Evolutionary conservation across 2,888 invertebrate genomes (phyloP).

Genomic region (Himalopsyche kuldschensis): DNA sequence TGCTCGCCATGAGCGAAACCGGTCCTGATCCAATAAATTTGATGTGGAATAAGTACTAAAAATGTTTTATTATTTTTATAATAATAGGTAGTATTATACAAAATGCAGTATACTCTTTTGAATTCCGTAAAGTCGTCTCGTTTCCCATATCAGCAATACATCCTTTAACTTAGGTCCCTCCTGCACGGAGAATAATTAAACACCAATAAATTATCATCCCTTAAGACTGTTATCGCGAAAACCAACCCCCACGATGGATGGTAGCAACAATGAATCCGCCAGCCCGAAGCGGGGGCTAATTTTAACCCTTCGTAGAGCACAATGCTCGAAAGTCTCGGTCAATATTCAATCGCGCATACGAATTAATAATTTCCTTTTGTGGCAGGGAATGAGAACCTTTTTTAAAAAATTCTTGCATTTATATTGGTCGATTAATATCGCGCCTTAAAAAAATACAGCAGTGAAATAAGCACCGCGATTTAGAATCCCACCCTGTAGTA

Average conservation of each 20-base stretch:
- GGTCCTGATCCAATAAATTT: no score
- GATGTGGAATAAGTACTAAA: no score
- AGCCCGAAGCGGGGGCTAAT: constrained; percentile 13
- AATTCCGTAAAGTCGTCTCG: no score
- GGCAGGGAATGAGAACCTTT: neutral
- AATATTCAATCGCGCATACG: constrained; percentile 38
- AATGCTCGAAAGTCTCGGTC: constrained; percentile 15
- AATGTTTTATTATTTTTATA: no score
- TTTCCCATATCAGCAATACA: neutral
- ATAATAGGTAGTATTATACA: no score
- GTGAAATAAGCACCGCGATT: no score
- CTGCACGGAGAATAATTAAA: constrained; percentile 6
- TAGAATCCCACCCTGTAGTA: no score
- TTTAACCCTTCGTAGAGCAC: constrained; percentile 10
- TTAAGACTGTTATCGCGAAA: constrained; percentile 17
- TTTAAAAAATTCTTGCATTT: neutral
- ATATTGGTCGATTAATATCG: no score
- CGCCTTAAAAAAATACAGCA: no score
- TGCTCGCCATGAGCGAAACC: no score
- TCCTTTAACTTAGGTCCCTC: neutral
- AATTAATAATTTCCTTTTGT: constrained; percentile 24
- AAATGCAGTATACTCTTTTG: no score
- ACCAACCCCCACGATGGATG: constrained; percentile 2
- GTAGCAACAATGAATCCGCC: constrained; percentile 11
- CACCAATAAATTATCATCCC: constrained; percentile 17